phyloP scores from a whole-genome alignment of 1,140 invertebrate species.

The Aphis gossypii region DNA sequence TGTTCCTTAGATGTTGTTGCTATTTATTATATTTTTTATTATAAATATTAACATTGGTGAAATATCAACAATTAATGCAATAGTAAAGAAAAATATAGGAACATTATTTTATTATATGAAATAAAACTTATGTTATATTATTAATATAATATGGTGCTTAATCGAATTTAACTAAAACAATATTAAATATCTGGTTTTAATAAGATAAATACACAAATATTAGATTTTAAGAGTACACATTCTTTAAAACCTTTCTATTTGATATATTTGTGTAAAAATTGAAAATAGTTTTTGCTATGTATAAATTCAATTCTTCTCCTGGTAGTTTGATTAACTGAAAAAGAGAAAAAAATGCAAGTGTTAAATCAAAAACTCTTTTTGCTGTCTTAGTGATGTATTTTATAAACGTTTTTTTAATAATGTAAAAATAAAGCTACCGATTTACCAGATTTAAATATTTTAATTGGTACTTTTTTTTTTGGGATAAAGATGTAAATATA shows the following conservation, averaged over 20 bases:
- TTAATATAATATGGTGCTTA: slow-evolving; percentile 7
- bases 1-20: slow-evolving; percentile 26
- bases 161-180: slow-evolving; percentile 26
- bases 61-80: neutral
- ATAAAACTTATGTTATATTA: neutral
- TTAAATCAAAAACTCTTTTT: neutral
- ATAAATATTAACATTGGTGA: neutral
- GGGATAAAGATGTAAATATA: neutral
- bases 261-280: neutral
- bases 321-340: neutral
- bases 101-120: slow-evolving; percentile 18
- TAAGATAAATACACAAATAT: neutral
- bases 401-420: neutral
- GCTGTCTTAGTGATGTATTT: neutral
- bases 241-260: neutral
- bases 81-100: neutral
- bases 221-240: neutral
- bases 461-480: neutral
- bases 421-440: neutral
- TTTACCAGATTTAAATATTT: neutral
- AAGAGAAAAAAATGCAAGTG: neutral
- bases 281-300: neutral
- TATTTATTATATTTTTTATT: slow-evolving; percentile 35
- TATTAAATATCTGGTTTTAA: neutral
- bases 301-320: neutral